These are phyloP conservation scores for Fistularia tabacaria DNA, from an alignment of 2,797 vertebrate species.

Conservation along the genomic window DNA sequence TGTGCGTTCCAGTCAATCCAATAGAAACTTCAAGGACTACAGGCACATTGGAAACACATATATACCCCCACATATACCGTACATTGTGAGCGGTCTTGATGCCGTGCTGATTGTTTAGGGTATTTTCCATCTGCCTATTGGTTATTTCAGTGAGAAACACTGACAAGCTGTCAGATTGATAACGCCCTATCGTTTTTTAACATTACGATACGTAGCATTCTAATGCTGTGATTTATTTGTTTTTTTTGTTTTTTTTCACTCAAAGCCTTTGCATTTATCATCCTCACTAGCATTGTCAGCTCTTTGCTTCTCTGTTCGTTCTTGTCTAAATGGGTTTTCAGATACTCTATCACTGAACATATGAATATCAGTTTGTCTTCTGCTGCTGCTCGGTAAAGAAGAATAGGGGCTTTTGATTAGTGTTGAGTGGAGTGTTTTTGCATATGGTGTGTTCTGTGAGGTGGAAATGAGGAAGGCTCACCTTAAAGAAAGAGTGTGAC, in stretches of 20 bases:
- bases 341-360: too few relatives aligned
- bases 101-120: constrained; percentile 23
- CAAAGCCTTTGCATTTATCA: too few relatives aligned
- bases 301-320: too few relatives aligned
- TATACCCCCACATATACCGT: constrained; percentile 9
- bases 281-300: not conserved
- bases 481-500: constrained; percentile 35
- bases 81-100: constrained; percentile 22
- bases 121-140: not conserved
- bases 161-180: constrained; percentile 48
- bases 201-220: not conserved
- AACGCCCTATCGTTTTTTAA: constrained; percentile 18
- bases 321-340: too few relatives aligned
- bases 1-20: constrained; percentile 39
- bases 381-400: not conserved
- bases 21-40: constrained; percentile 49
- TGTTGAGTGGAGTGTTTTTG: constrained; percentile 1
- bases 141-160: constrained; percentile 43
- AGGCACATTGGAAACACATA: constrained; percentile 26
- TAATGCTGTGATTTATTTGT: not conserved
- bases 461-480: constrained; percentile 40
- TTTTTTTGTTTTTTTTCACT: not conserved
- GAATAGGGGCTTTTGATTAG: constrained; percentile 3
- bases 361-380: too few relatives aligned
- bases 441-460: constrained; percentile 4